Evolutionary conservation across 2,888 invertebrate genomes (phyloP), one percentile per base, ranked within the genome.

Genomic region (Dryadula phaetusa): DNA sequence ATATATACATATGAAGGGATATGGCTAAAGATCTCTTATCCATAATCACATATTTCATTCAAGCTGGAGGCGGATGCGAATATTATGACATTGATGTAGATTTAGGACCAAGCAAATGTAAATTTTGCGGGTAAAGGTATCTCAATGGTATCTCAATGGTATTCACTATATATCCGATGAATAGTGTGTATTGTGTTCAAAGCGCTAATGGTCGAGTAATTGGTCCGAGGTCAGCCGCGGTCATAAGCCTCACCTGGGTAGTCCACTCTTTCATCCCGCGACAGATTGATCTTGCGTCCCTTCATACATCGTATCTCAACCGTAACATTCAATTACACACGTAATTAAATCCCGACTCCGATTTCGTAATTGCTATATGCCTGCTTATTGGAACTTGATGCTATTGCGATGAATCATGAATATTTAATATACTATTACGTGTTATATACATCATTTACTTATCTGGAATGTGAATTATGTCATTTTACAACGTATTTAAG

Each of bases 71-170:
- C 16, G 40, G 46, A 37, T 25, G 40, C 8, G 20, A 18, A 49
- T 32, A 52, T 28, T 52, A 49, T 58, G 58, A 60, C 60, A 65
- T 60, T 60, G 64, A 56, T 78, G 82, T 77, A 79, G 82, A 80
- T 85, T 85, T 86, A 87, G 85, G 86, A 85, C 83, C 85, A 90
- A 87, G 90, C 89, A 89, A 90, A 92, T 89, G 90, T 85, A 89
- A 92, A 90, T 91, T 82, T 82, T 83, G 82, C 82, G 77, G 79
- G 80, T 76, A 78, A 80, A 77, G 81, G 81, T 78, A 79, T 77
- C 79, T 74, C 74, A 40, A 67, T 22, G 64, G 64, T 58, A 62
- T 49, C 79, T 74, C 74, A 40, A 67, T 22, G 64, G 64, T 58
- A 62, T 49, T 66, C 54, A 81, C 77, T 87, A 88, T 85, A 87